phyloP scores from a whole-genome alignment of 2,113 vertebrate species.

The Oceanodroma tethys region DNA sequence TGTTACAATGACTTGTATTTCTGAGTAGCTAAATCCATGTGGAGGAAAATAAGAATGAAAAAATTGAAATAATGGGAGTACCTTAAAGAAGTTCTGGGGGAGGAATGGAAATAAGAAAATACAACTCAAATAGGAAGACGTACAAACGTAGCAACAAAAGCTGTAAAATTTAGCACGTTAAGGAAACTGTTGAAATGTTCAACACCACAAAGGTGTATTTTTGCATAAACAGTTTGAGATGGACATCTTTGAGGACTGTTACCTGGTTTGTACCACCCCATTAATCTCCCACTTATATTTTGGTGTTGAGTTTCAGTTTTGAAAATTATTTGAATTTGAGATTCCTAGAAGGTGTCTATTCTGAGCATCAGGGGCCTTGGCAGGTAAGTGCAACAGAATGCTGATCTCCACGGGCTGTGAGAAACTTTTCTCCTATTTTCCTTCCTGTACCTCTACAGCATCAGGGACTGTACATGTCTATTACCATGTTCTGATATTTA shows the following conservation, averaged over 20 bases:
- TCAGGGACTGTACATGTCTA: background rate
- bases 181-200: background rate
- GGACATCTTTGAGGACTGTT: background rate
- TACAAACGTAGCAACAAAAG: background rate
- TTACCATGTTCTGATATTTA: background rate
- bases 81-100: background rate
- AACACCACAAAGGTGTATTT: background rate
- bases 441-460: background rate
- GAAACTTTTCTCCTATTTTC: background rate
- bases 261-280: accelerated
- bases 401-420: background rate
- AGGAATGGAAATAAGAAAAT: background rate
- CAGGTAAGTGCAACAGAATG: background rate
- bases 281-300: background rate
- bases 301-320: background rate
- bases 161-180: background rate
- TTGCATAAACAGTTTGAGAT: background rate
- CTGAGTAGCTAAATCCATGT: background rate
- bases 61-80: background rate
- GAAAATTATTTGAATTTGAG: background rate
- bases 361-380: background rate
- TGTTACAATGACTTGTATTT: background rate
- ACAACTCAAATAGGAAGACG: background rate
- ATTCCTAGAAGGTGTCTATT: background rate
- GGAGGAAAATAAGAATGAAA: background rate